Evolutionary conservation across 2,113 vertebrate genomes (phyloP).

Genomic region (Indicator maculatus): DNA sequence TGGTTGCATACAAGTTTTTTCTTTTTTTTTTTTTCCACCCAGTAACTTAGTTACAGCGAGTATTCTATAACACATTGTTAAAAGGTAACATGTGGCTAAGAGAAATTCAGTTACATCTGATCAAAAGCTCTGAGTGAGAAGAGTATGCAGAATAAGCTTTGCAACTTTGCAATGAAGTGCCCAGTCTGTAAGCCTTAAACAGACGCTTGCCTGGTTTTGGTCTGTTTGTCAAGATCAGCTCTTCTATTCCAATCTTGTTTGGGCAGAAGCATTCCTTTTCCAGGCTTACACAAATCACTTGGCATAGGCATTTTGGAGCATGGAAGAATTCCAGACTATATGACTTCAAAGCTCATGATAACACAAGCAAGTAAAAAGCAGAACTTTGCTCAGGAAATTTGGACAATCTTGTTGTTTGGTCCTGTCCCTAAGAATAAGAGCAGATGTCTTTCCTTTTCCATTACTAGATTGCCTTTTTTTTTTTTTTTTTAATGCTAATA

Average conservation of each 20-base stretch:
- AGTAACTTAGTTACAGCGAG: neutral
- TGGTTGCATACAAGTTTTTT: neutral
- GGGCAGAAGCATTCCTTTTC: neutral
- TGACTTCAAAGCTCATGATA: neutral
- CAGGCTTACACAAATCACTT: neutral
- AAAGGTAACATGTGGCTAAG: neutral
- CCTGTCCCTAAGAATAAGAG: neutral
- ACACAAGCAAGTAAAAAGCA: neutral
- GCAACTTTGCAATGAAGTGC: neutral
- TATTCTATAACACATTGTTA: neutral
- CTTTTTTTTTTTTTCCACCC: rapidly evolving
- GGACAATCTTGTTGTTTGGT: neutral
- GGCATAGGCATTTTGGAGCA: neutral
- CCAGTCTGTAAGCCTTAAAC: neutral
- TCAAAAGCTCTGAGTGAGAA: neutral
- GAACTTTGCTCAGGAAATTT: neutral
- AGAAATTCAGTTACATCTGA: neutral
- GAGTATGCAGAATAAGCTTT: neutral
- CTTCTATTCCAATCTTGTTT: neutral
- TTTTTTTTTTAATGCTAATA: neutral
- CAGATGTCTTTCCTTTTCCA: neutral
- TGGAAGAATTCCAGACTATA: neutral
- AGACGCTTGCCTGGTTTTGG: neutral
- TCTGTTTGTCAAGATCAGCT: neutral
- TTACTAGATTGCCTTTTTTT: neutral